Evolutionary conservation across 2,113 vertebrate species (phyloP).

Genomic region (Perca flavescens): DNA sequence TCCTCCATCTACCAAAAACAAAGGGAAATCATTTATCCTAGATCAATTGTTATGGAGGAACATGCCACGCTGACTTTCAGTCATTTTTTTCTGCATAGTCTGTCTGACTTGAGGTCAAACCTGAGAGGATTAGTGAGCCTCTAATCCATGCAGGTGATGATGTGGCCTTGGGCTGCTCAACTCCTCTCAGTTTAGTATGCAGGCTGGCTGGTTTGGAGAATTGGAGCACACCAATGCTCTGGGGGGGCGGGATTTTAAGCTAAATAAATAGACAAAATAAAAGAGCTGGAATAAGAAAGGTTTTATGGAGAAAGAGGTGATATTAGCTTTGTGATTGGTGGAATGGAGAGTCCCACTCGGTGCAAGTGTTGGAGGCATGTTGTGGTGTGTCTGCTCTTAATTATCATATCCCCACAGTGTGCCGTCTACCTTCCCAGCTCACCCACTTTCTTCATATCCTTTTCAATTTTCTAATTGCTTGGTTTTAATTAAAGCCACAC

Average conservation of each 20-base stretch:
- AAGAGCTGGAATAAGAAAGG: conserved; percentile 69
- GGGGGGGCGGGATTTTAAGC: conserved; percentile 75
- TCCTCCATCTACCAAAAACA: background rate
- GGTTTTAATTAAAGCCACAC: conserved; percentile 84
- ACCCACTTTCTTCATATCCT: conserved; percentile 70
- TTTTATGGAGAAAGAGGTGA: conserved; percentile 76
- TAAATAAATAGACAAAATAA: conserved; percentile 85
- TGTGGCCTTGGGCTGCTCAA: conserved; percentile 62
- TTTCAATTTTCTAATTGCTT: conserved; percentile 83
- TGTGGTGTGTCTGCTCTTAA: conserved; percentile 73
- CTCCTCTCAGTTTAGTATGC: conserved; percentile 75
- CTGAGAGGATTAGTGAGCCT: conserved; percentile 67
- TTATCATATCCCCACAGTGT: conserved; percentile 71
- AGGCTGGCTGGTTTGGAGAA: conserved; percentile 58
- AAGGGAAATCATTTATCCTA: conserved; percentile 41
- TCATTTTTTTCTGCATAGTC: conserved; percentile 56
- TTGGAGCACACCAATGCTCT: conserved; percentile 70
- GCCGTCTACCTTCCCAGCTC: conserved; percentile 55
- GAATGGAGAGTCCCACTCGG: conserved; percentile 43
- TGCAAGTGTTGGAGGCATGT: conserved; percentile 72
- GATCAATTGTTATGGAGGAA: conserved; percentile 51
- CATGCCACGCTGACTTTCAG: conserved; percentile 45
- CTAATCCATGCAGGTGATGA: conserved; percentile 69
- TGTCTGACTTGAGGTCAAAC: conserved; percentile 71
- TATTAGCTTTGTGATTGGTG: conserved; percentile 83